Evolutionary conservation across 2,888 invertebrate species (phyloP), one percentile per base, ranked within the genome.

Genomic region (Scaptomyza tumidula): DNA sequence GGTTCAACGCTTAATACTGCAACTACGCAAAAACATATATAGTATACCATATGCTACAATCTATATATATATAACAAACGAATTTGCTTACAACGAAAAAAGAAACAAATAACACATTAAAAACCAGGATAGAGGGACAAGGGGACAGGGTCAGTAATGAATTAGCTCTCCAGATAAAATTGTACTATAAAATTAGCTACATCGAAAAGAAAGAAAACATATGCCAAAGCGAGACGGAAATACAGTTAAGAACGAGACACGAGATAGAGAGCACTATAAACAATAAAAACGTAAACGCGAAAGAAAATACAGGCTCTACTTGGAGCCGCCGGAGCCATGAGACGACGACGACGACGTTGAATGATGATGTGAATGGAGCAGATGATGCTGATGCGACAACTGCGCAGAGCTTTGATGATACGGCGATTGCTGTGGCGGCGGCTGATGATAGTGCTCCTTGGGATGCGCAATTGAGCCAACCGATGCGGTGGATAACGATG

Each of bases 1-100:
- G 83, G 82, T 84, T 64, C 71, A 81, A 76, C 71, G 79, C 82
- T 78, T 87, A 83, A 83, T 87, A 83, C 83, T 83, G 84, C 29
- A 16, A 63, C 53, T 56, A 69, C 37, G 52, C 31, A 52, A 49
- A 48, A 61, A 61, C 52, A 62, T 54, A 67, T 61, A 54, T 65
- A 56, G 41, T 24, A 24, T 50, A 50, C 24, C 24, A 3, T 24
- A 24, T 24, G 24, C 24, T 24, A 24, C 24, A 24, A 24, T 24
- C 24, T 24, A 24, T 24, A 24, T 24, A 5, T 49, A 10, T 41
- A 16, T 41, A 77, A 63, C 54, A 44, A 73, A 43, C 46, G n/a
- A 27, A 52, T 45, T 60, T 48, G 7, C 9, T 16, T 45, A 52
- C 31, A 14, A 55, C 49, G 54, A 6, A n/a, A 43, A 31, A 53